Evolutionary conservation across 30 jellyfish, hydroid and myxozoan genomes (phyloP).

Genomic region (Clytia hemisphaerica): DNA sequence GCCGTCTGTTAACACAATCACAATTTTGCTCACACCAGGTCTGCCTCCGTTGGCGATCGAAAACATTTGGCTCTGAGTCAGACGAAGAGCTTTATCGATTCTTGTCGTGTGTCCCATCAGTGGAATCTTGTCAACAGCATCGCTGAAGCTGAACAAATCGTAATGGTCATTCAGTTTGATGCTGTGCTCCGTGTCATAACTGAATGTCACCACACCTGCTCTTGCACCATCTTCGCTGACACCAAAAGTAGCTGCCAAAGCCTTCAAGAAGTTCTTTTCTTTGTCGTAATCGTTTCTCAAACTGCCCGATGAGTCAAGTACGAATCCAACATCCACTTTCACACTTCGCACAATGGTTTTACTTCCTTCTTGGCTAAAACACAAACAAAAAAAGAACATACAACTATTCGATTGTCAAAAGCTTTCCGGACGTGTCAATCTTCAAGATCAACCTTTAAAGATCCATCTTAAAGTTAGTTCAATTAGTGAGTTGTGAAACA

Average conservation of each 20-base stretch:
- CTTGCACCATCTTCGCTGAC: constrained; percentile 24
- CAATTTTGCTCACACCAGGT: constrained; percentile 18
- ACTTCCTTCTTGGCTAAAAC: too few relatives aligned
- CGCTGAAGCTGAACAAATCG: background rate
- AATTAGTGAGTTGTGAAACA: too few relatives aligned
- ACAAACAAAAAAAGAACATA: too few relatives aligned
- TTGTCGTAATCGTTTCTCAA: constrained; percentile 19
- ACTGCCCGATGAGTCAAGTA: constrained; percentile 71
- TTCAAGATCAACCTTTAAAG: too few relatives aligned
- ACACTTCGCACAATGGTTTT: too few relatives aligned
- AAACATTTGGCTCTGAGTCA: constrained; percentile 34
- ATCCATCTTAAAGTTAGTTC: too few relatives aligned
- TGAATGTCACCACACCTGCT: constrained; percentile 49
- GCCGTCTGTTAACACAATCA: constrained; percentile 51
- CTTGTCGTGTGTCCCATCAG: constrained; percentile 49
- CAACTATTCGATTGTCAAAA: too few relatives aligned
- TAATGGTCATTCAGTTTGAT: constrained; percentile 25
- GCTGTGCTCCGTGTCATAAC: constrained; percentile 40
- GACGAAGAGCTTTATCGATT: constrained; percentile 42
- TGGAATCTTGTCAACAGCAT: constrained; percentile 32
- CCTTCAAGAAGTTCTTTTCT: constrained; percentile 42
- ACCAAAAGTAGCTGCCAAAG: constrained; percentile 9
- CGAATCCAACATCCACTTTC: constrained; percentile 40
- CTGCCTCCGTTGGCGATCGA: constrained; percentile 26
- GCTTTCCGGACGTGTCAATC: too few relatives aligned